A percentile compares a stretch with the other conserved stretches of the same genome.
These are phyloP conservation scores for Distichodus sexfasciatus DNA, from an alignment of 2,797 vertebrate genomes.

Conservation along the genomic window DNA sequence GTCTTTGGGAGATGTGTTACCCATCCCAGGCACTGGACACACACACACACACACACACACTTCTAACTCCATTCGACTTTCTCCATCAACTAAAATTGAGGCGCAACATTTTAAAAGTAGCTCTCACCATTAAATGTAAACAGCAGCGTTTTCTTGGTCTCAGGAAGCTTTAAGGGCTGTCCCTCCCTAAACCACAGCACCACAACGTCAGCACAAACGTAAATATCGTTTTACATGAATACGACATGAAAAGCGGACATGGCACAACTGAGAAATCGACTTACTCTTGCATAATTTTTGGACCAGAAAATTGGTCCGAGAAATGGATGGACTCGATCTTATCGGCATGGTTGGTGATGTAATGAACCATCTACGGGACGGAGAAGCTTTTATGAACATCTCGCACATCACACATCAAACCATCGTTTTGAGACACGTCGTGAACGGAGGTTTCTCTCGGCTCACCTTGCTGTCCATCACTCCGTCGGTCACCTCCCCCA, in stretches of 20 bases:
- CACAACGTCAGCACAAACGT: background rate
- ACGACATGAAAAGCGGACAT: background rate
- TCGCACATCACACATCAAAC: no score
- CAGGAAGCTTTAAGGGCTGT: constrained; percentile 97
- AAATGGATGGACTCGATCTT: constrained; percentile 99
- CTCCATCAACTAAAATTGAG: no score
- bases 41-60: constrained; percentile 19
- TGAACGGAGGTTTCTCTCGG: no score
- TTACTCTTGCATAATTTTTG: constrained; percentile 99
- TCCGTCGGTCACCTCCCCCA: constrained; percentile 98
- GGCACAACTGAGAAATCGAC: constrained; percentile 24
- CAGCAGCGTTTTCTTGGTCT: constrained; percentile 96
- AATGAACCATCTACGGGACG: constrained; percentile 91
- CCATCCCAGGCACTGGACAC: constrained; percentile 90
- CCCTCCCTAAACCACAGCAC: constrained; percentile 82
- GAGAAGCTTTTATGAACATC: background rate
- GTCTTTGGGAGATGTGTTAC: constrained; percentile 98
- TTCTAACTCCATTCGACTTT: background rate
- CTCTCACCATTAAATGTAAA: constrained; percentile 97
- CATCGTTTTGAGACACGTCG: background rate
- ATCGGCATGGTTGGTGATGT: constrained; percentile 93
- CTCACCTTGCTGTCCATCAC: constrained; percentile 97
- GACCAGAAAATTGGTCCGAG: constrained; percentile 99
- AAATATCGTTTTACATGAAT: background rate
- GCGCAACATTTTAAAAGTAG: no score